Base-by-base conservation (phyloP, 2,797 vertebrate genomes). In the Coracias cyanogaster region DNA sequence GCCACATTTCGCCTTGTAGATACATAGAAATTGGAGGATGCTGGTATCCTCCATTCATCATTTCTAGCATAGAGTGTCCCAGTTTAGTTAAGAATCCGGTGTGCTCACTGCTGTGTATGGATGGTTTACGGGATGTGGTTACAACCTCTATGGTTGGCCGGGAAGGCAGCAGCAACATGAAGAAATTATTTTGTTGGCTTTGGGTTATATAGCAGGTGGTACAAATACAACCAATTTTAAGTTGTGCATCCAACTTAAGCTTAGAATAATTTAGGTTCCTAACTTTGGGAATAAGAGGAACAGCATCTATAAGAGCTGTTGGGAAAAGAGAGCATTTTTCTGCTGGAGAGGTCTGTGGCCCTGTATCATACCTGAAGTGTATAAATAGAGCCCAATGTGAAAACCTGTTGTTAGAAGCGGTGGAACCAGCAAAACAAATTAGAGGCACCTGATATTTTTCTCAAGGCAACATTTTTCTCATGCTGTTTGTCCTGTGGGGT, bases 51-150 rank as follows among this genome's bases (percentile, higher is more conserved):
- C 58, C 62, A 93, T 93, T 83, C 66, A 81, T 95, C 81, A 85
- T 82, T 90, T 81, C 54, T 46, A 77, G 31, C 77, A 52, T 22
- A 20, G 71, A 20, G 67, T 58, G 45, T 31, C 45, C 21, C 3
- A 6, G 29, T 71, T 37, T 41, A 21, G 78, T 4, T 29, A 21
- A 45, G 35, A 54, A 61, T 35, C 43, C 28, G 0, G 0, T 18
- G 71, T 67, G 80, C 35, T 89, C 10, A 0, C 54, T 70, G 61
- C 48, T 29, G 0, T 3, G 1, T 0, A 0, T 0, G 4, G 24
- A 4, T 46, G 45, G 37, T 89, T 82, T 43, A 15, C 18, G 24
- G 64, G 62, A 9, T 60, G 26, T 21, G 73, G 45, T 77, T 33
- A 45, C 14, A 29, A 15, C 37, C n/a, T 16, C 5, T 15, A 6